Evolutionary conservation across 2,797 vertebrate species (phyloP).

Genomic region (Xenentodon cancila): DNA sequence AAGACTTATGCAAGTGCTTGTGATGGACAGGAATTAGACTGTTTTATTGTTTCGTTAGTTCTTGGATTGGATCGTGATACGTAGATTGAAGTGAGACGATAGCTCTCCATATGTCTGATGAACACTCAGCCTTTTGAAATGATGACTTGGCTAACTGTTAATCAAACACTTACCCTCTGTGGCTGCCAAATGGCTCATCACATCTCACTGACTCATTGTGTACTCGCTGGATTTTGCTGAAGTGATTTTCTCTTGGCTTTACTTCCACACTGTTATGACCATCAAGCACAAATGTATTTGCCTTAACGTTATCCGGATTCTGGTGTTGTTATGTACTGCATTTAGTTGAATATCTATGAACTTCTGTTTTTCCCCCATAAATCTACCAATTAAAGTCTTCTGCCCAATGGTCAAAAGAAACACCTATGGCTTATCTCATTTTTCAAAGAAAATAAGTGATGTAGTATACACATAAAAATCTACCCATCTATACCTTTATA

Average conservation of each 20-base stretch:
- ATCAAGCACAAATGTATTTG: slow-evolving; percentile 3
- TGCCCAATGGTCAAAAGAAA: too few species aligned
- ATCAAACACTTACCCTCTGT: slow-evolving; percentile 56
- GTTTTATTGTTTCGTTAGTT: background rate
- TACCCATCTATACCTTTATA: too few species aligned
- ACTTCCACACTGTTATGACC: slow-evolving; percentile 5
- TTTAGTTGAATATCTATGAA: background rate
- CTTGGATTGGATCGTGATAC: slow-evolving; percentile 16
- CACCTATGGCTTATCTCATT: too few species aligned
- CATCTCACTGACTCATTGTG: slow-evolving; percentile 32
- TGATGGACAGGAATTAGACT: too few species aligned
- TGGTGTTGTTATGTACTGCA: background rate
- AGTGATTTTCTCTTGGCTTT: slow-evolving; percentile 4
- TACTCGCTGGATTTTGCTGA: slow-evolving; percentile 38
- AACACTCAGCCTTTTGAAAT: slow-evolving; percentile 66
- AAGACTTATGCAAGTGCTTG: too few species aligned
- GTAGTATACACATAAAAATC: too few species aligned
- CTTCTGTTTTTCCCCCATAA: too few species aligned
- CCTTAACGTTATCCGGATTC: background rate
- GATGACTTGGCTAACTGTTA: slow-evolving; percentile 60
- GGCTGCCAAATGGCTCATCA: slow-evolving; percentile 37
- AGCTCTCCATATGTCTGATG: slow-evolving; percentile 61
- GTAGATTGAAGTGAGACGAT: slow-evolving; percentile 37
- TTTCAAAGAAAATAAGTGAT: too few species aligned
- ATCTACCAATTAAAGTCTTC: too few species aligned